Evolutionary conservation across 2,113 vertebrate genomes (phyloP), one percentile per base, ranked within the genome.

Genomic region (Willisornis vidua): DNA sequence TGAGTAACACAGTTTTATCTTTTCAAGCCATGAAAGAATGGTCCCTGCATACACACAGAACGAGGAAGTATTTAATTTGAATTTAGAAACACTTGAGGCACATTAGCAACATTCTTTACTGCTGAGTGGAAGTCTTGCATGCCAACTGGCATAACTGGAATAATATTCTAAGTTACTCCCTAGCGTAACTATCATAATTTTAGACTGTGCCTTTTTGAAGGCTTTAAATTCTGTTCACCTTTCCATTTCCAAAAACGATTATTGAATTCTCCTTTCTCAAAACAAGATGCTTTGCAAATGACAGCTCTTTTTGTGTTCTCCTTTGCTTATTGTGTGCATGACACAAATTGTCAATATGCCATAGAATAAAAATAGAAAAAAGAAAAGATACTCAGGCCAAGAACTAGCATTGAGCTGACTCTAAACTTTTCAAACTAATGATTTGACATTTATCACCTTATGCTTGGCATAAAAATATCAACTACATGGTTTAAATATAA

Each of bases 41-140:
- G 35, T 84, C 81, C 49, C 65, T 63, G 48, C 11, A 12, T 23
- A 87, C n/a, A 41, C 29, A 57, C 6, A 87, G 77, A 93, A 86
- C 78, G 61, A 91, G 93, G 72, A 96, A 94, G 66, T 70, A 82
- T 90, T 97, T 95, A 90, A 94, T 94, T 43, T 90, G 70, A 92
- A 93, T 97, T 91, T 91, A 95, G 92, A 94, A 96, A 91, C 76
- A 92, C 88, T 89, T 41, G 82, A 94, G 82, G 75, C 70, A 93
- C 43, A 92, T 94, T 93, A 94, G 22, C 61, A 85, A 19, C 19
- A 66, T 76, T 93, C 57, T 83, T 87, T 89, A 57, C 55, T 87
- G 85, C 46, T 89, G 94, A 95, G 51, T 94, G 68, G 62, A 85
- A 88, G 39, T 28, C 26, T 49, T 93, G 28, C 49, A 54, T 85